These are phyloP conservation scores for Xenops minutus DNA, from an alignment of 2,797 vertebrate species.

Conservation along the genomic window DNA sequence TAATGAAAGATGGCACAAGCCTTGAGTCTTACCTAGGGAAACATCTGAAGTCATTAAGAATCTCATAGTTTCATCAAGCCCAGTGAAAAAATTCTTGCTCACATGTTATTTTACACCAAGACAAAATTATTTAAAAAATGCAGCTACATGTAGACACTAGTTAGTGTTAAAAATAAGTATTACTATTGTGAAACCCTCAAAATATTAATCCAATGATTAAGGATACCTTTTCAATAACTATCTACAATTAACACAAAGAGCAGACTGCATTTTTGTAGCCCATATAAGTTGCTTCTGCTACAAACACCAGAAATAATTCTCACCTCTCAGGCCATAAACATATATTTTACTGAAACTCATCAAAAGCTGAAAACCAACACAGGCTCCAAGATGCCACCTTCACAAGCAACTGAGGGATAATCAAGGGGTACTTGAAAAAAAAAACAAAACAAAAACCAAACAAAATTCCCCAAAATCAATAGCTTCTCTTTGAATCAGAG, in stretches of 20 bases:
- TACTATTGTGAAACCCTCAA: conserved; percentile 14
- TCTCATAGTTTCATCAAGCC: background rate
- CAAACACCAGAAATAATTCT: background rate
- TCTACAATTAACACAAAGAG: conserved; percentile 13
- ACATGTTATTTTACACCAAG: background rate
- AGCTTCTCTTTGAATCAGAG: background rate
- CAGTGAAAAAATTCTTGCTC: background rate
- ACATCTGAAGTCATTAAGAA: background rate
- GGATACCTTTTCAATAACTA: background rate
- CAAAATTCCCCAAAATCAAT: background rate
- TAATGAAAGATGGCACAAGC: background rate
- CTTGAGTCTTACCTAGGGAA: background rate
- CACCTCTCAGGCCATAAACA: background rate
- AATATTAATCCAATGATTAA: conserved; percentile 29
- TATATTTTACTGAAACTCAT: background rate
- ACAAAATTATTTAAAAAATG: background rate
- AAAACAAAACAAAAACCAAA: background rate
- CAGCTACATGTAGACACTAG: background rate
- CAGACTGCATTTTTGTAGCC: background rate
- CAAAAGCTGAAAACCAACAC: background rate
- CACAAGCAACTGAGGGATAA: background rate
- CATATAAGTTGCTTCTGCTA: background rate
- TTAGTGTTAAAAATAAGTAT: background rate
- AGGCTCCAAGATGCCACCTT: background rate
- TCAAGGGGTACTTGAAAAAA: background rate